phyloP scores from a whole-genome alignment of 2,797 vertebrate genomes.

The Sebastes glaucus region DNA sequence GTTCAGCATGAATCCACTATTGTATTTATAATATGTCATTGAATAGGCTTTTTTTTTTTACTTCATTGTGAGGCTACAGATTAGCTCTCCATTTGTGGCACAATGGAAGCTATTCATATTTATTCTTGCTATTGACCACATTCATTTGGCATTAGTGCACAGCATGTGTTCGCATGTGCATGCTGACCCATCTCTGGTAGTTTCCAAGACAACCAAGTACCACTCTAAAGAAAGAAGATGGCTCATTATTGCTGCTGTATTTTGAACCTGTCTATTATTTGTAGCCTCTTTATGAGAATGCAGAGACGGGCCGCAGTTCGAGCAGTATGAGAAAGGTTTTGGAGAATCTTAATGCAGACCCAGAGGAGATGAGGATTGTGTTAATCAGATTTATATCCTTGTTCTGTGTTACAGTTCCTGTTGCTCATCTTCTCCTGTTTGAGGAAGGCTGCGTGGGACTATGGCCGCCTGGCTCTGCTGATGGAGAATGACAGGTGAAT shows the following conservation, averaged over 20 bases:
- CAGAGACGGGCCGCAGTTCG: not conserved
- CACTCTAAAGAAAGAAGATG: conserved; percentile 59
- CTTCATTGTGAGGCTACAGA: not conserved
- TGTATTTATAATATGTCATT: not conserved
- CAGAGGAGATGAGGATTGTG: not conserved
- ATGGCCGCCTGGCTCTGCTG: conserved; percentile 93
- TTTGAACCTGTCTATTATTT: conserved; percentile 31
- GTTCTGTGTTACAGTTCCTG: conserved; percentile 83
- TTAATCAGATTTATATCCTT: conserved; percentile 1
- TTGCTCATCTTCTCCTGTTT: conserved; percentile 94
- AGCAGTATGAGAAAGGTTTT: not conserved
- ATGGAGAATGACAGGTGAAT: conserved; percentile 94
- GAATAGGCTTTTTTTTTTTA: not conserved
- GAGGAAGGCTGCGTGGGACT: conserved; percentile 98
- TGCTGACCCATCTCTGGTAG: conserved; percentile 75
- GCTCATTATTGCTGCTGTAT: conserved; percentile 55
- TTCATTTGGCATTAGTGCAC: conserved; percentile 52
- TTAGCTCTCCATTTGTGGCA: not conserved
- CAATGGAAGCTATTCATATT: conserved; percentile 27
- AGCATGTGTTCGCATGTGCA: conserved; percentile 43
- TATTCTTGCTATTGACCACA: conserved; percentile 40
- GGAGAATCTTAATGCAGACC: not conserved
- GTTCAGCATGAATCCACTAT: not conserved
- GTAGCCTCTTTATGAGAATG: not conserved
- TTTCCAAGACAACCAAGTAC: conserved; percentile 85